Conservation (phyloP, 92 coral and sea anemone genomes). For the Epizoanthus ramosus region DNA sequence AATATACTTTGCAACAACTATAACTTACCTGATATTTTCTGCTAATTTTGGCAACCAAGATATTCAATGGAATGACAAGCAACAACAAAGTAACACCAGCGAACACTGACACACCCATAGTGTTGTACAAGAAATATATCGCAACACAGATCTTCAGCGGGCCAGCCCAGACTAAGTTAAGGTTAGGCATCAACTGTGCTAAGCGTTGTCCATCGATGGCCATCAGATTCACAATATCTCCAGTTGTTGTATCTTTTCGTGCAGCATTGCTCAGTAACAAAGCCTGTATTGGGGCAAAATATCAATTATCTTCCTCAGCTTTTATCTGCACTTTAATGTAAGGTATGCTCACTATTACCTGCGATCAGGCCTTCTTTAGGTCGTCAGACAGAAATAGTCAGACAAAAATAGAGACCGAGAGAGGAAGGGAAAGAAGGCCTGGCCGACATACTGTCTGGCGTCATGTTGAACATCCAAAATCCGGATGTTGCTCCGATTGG, state of each 20-base stretch:
- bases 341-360: no score
- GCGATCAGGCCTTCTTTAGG: no score
- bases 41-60: constrained; percentile 44
- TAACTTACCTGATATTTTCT: no score
- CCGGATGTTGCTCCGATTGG: no score
- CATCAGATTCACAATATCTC: constrained; percentile 92
- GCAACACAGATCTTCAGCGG: constrained; percentile 83
- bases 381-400: no score
- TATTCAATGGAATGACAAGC: constrained; percentile 75
- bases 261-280: constrained; percentile 71
- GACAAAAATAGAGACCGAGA: no score
- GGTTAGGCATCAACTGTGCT: constrained; percentile 61
- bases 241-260: constrained; percentile 79
- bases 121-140: constrained; percentile 77
- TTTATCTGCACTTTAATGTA: background rate
- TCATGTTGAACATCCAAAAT: no score
- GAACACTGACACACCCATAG: constrained; percentile 87
- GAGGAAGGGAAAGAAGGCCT: no score
- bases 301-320: no score
- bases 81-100: constrained; percentile 84
- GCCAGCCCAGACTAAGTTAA: constrained; percentile 87
- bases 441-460: no score
- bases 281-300: constrained; percentile 57
- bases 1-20: no score
- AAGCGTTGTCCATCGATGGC: constrained; percentile 84